Evolutionary conservation across 2,888 invertebrate genomes (phyloP).

Genomic region (Meiosimyza decipiens): DNA sequence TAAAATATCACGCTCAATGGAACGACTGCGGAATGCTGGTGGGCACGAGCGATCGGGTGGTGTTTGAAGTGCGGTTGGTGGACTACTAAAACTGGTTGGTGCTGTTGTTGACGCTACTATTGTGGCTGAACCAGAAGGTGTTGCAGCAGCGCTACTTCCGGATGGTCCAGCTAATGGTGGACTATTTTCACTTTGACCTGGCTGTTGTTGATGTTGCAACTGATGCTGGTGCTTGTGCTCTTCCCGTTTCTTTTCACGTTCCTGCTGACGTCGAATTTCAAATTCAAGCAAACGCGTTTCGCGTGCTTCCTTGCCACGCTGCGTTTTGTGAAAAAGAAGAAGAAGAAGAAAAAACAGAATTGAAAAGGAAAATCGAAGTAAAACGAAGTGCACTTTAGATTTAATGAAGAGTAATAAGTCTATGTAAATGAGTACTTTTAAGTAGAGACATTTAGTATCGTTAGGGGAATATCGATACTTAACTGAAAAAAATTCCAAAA

Average conservation of each 20-base stretch:
- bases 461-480: no score
- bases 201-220: conserved; percentile 49
- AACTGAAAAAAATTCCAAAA: no score
- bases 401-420: no score
- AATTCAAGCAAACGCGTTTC: conserved; percentile 66
- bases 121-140: conserved; percentile 52
- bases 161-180: conserved; percentile 41
- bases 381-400: background rate
- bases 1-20: conserved; percentile 60
- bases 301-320: conserved; percentile 66
- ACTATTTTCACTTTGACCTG: conserved; percentile 45
- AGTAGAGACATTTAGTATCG: no score
- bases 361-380: background rate
- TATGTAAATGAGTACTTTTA: no score
- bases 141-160: conserved; percentile 48
- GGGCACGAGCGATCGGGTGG: conserved; percentile 62
- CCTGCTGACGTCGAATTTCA: conserved; percentile 66
- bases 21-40: conserved; percentile 64
- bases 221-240: conserved; percentile 61
- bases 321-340: no score
- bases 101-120: conserved; percentile 38
- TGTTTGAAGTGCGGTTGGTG: conserved; percentile 56
- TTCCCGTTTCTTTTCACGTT: conserved; percentile 64
- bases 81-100: conserved; percentile 40
- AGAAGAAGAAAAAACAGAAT: background rate